These are phyloP conservation scores for Bovichtus diacanthus DNA, from an alignment of 2,797 vertebrate genomes.

Conservation along the genomic window DNA sequence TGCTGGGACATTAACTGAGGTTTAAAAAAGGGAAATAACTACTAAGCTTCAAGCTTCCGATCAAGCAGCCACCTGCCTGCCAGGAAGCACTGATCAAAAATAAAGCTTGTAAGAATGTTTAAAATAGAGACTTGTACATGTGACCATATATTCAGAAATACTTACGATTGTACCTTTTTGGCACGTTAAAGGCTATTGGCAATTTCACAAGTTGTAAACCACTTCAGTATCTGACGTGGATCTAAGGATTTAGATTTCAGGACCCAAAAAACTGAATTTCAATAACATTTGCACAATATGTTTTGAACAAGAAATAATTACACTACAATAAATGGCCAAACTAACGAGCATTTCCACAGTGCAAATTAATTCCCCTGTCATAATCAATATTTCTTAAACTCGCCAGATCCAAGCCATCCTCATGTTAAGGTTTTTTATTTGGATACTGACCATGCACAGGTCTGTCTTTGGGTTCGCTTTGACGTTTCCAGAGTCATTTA, in stretches of 20 bases:
- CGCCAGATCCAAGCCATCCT: conserved; percentile 26
- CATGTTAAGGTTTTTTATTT: not conserved
- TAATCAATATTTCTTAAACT: conserved; percentile 32
- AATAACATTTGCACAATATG: not conserved
- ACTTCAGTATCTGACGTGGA: not conserved
- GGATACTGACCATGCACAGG: conserved; percentile 48
- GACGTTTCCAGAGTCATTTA: conserved; percentile 50
- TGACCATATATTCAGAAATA: not conserved
- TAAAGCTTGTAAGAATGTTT: not conserved
- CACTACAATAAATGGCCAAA: conserved; percentile 5
- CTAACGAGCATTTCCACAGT: conserved; percentile 8
- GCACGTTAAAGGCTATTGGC: not conserved
- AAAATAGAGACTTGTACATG: not conserved
- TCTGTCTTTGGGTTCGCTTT: not conserved
- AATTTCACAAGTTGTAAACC: not conserved
- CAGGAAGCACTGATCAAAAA: conserved; percentile 7
- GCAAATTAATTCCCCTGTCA: conserved; percentile 49
- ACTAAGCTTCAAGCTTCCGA: conserved; percentile 30
- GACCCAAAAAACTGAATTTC: not conserved
- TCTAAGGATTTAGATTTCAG: not conserved
- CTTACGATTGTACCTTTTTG: not conserved
- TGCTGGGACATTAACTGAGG: conserved; percentile 66
- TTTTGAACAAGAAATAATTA: not conserved
- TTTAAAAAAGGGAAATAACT: conserved; percentile 66
- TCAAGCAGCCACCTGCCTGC: conserved; percentile 6